Evolutionary conservation across 2,888 invertebrate species (phyloP), one percentile per base, ranked within the genome.

Genomic region (Chloroclysta siterata): DNA sequence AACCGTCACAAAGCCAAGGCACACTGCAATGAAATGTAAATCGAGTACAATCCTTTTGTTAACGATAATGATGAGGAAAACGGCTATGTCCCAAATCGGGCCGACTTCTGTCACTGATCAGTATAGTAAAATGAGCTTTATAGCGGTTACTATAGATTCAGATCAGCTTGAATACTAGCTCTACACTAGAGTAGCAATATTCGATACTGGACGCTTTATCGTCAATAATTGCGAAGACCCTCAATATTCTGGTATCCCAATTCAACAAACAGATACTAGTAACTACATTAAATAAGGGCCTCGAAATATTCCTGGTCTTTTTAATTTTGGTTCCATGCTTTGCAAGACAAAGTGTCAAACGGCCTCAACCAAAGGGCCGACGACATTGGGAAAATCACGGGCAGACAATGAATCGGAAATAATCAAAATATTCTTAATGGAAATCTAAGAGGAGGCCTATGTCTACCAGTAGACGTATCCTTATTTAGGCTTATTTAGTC

Each of bases 31-130:
- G 79, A 81, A 87, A 85, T 84, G 84, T 84, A 84, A 85, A 86
- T 85, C 81, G 79, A 76, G 75, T 78, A 78, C 77, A 83, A 84
- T 80, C 85, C 85, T 84, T 85, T 83, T 83, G 83, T 85, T 83
- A 83, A 84, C 79, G 78, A 83, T 84, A 86, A 88, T 83, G 83
- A 83, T 78, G 69, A 76, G 73, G 79, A 74, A 80, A 83, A 84
- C 79, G 79, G 77, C 71, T 77, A 73, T 75, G 79, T 78, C 78
- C 79, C 73, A 65, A 82, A 83, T 78, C 77, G 75, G 79, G 83
- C 81, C 78, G 33, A 22, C 44, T 41, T 60, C n/a, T 53, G 60
- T 2, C 48, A 53, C 53, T 53, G 33, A 41, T 17, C n/a, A 15
- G 14, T 36, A 53, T 59, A 29, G 36, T 50, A n/a, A 50, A 14